Evolutionary conservation across 2,113 vertebrate species (phyloP), one percentile per base, ranked within the genome.

Genomic region (Callipepla californica): DNA sequence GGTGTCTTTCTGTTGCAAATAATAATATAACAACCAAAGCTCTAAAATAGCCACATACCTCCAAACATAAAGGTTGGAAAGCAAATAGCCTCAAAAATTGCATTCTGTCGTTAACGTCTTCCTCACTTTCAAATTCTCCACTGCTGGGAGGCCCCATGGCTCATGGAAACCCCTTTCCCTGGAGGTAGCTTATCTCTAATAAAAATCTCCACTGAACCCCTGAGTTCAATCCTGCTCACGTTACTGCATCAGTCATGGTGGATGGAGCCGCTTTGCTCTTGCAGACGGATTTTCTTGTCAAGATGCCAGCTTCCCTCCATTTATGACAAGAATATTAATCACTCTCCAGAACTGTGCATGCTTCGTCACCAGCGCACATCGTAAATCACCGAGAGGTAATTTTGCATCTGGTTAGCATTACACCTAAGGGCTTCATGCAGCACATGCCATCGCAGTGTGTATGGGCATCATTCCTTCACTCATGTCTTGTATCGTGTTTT

Each of bases 311-410:
- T 83, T 85, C 48, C 63, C 40, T 48, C n/a, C 7, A 4, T 84
- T 93, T 85, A 8, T 82, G 93, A 87, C 79, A 94, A 90, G 65
- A 84, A 63, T 81, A 93, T 93, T 58, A 92, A 96, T 94, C 72
- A 73, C 8, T 50, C 26, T 85, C 70, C 70, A 58, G 55, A 40
- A 67, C 10, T 40, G 53, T 59, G 77, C 15, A 0, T 85, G 57
- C 85, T 85, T 48, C 82, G 53, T 77, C 75, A 82, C 32, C 53
- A 92, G 66, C 19, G 20, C 73, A 66, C 62, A 16, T 53, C 62
- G 80, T 82, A 91, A 90, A 87, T 94, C 80, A 87, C 0, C 2
- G 38, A 69, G 55, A 79, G 30, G 22, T 75, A 8, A 72, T 57
- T 91, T 65, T 2, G 32, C 69, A 90, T 89, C 77, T 93, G 87